phyloP scores from a whole-genome alignment of 2,888 invertebrate species.

The Xylophagus ater region DNA sequence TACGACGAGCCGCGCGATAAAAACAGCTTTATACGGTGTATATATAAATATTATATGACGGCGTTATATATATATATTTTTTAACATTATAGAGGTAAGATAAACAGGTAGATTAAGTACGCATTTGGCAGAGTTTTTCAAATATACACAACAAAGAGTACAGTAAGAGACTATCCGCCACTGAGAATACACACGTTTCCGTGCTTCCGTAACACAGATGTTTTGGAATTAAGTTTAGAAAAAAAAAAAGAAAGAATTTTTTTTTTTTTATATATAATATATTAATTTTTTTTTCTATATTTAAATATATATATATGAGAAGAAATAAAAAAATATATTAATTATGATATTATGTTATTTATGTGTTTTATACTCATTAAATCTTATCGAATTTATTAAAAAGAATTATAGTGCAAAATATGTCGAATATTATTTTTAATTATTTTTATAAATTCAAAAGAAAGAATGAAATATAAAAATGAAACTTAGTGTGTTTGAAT shows the following conservation, averaged over 20 bases:
- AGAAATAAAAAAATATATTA: slow-evolving; percentile 17
- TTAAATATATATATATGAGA: slow-evolving; percentile 11
- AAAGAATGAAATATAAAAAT: no score
- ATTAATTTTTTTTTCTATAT: slow-evolving; percentile 3
- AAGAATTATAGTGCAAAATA: slow-evolving; percentile 8
- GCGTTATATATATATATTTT: slow-evolving; percentile 2
- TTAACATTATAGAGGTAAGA: no score
- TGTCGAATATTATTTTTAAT: slow-evolving; percentile 9
- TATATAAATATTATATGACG: no score
- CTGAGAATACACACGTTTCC: slow-evolving; percentile 39
- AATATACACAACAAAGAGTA: slow-evolving; percentile 23
- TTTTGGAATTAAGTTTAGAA: slow-evolving; percentile 13
- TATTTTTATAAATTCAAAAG: slow-evolving; percentile 17
- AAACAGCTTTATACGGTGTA: no score
- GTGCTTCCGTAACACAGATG: slow-evolving; percentile 20
- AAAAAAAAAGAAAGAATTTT: no score
- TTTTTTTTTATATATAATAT: not conserved
- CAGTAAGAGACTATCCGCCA: slow-evolving; percentile 40
- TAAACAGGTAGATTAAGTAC: not conserved
- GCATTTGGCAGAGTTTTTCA: slow-evolving; percentile 8
- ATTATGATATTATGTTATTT: slow-evolving; percentile 16
- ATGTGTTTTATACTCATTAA: slow-evolving; percentile 16
- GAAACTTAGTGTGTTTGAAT: slow-evolving; percentile 4
- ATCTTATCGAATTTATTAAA: no score
- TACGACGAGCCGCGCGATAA: not conserved